Conservation (phyloP, 1,140 invertebrate species). For the Anastrepha ludens region DNA sequence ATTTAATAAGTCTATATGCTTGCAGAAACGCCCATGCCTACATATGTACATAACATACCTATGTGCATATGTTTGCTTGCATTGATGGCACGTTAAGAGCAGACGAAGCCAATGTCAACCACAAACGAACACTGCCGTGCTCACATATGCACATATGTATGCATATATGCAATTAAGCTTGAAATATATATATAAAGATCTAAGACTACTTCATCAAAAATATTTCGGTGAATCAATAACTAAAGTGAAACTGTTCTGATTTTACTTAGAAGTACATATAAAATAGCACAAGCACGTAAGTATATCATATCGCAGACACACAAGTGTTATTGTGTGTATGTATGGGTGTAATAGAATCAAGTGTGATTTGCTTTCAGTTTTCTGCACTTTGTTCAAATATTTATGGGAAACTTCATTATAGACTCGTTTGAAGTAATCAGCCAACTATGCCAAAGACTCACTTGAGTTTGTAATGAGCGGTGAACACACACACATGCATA, state of each 20-base stretch:
- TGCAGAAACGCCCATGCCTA: not conserved
- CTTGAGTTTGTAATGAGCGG: too few species aligned
- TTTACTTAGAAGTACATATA: not conserved
- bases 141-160: not conserved
- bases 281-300: too few species aligned
- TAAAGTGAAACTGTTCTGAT: not conserved
- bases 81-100: not conserved
- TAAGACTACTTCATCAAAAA: not conserved
- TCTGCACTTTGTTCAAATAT: not conserved
- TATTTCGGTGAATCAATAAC: not conserved
- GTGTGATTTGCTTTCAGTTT: not conserved
- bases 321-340: too few species aligned
- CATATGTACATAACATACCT: not conserved
- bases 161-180: not conserved
- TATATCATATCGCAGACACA: too few species aligned
- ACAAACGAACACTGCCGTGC: not conserved
- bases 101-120: constrained; percentile 17
- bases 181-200: not conserved
- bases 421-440: not conserved
- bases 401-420: constrained; percentile 2
- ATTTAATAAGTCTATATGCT: constrained; percentile 1
- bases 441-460: too few species aligned
- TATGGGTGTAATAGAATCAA: too few species aligned
- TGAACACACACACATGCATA: too few species aligned
- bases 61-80: not conserved